These are phyloP conservation scores for Haliaeetus leucogaster DNA, from an alignment of 2,113 vertebrate species.

Conservation along the genomic window DNA sequence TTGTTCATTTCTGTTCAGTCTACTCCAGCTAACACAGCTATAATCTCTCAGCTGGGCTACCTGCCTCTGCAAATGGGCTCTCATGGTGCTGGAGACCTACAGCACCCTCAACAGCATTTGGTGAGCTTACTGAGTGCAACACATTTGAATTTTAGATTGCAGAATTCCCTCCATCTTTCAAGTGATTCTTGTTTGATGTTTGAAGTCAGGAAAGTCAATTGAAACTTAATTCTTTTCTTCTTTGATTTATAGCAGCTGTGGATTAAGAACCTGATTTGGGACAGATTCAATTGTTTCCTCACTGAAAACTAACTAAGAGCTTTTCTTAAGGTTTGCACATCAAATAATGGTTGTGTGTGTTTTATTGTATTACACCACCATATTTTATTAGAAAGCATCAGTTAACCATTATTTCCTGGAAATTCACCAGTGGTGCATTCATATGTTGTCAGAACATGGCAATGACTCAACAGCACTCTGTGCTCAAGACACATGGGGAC, in stretches of 20 bases:
- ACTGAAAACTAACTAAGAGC: slow-evolving; percentile 50
- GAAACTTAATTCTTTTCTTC: slow-evolving; percentile 76
- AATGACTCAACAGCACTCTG: background rate
- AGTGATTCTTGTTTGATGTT: slow-evolving; percentile 47
- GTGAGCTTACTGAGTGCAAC: background rate
- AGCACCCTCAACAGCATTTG: background rate
- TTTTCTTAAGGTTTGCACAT: slow-evolving; percentile 59
- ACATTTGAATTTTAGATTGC: slow-evolving; percentile 50
- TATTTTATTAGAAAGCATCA: slow-evolving; percentile 55
- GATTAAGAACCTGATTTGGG: slow-evolving; percentile 70
- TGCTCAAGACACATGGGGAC: background rate
- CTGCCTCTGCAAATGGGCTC: background rate
- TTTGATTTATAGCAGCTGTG: slow-evolving; percentile 76
- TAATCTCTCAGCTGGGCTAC: background rate
- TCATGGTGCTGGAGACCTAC: background rate
- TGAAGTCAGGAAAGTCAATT: slow-evolving; percentile 74
- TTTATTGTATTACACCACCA: background rate
- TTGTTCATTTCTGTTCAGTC: background rate
- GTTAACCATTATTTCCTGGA: background rate
- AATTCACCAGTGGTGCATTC: background rate
- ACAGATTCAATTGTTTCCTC: slow-evolving; percentile 58
- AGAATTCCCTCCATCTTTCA: slow-evolving; percentile 52
- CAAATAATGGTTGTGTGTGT: slow-evolving; percentile 58
- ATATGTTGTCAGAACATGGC: background rate
- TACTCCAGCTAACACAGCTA: background rate